Base-by-base conservation (phyloP, 2,888 invertebrate species). In the Vandiemenella viatica region DNA sequence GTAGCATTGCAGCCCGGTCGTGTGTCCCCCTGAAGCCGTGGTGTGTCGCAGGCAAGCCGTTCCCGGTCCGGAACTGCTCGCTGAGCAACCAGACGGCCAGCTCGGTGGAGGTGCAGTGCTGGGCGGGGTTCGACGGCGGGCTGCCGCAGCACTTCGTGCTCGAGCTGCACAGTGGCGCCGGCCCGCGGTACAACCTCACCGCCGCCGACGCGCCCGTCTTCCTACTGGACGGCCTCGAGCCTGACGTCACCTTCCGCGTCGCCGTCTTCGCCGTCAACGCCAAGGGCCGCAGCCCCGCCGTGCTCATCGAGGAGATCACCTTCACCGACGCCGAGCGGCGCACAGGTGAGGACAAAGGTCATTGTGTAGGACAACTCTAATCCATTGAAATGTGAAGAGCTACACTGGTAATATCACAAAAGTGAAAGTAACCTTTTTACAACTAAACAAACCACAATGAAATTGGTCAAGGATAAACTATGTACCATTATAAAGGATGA, bases 101-200 rank as follows among this genome's bases (percentile, higher is more conserved):
- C 59, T 83, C 84, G 52, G 83, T 85, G 58, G 80, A 83, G 65
- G 83, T 89, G 57, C 78, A 79, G 60, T 90, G 90, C 66, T 75
- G 81, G 61, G 73, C 86, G 19, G 86, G 86, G 58, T 89, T 88
- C 69, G 89, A 90, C 70, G 90, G 90, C 51, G 90, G 90, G 55
- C 76, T 90, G 60, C 86, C 88, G 51, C 89, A 90, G 71, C 75
- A 76, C 64, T 90, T 90, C 71, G 73, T 86, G 47, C 74, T 90
- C 56, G 88, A 89, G 69, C 76, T 88, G 57, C 83, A 78, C 68
- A 46, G 13, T 32, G 38, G 50, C n/a, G 45, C 50, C 10, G 52
- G 48, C 16, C 66, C 67, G 7, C 61, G 76, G 51, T 75, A 77
- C 61, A 83, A 82, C 67, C 68, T 82, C 58, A 73, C 76, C 5